phyloP scores from a whole-genome alignment of 2,888 invertebrate genomes.

The Thereva unica region DNA sequence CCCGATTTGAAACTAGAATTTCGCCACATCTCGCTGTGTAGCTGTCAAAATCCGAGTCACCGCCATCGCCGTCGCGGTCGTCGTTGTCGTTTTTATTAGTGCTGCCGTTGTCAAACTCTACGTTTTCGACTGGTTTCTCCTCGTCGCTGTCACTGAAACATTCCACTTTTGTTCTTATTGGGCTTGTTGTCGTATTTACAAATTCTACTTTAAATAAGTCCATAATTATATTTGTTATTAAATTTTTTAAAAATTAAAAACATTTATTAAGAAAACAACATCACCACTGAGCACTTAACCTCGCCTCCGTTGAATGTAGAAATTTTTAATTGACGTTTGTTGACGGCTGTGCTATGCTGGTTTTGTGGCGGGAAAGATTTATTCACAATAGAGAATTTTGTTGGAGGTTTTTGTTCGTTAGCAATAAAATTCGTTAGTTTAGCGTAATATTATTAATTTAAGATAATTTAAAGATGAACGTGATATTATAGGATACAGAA shows the following conservation, averaged over 20 bases:
- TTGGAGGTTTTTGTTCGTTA: no score
- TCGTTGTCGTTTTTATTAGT: slow-evolving; percentile 6
- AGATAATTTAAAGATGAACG: no score
- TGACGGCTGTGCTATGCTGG: neutral
- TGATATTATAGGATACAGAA: no score
- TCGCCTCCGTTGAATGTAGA: no score
- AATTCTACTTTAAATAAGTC: slow-evolving; percentile 19
- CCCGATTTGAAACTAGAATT: slow-evolving; percentile 29
- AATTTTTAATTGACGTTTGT: no score
- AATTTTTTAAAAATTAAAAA: neutral
- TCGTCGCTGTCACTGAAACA: no score
- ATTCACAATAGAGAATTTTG: slow-evolving; percentile 11
- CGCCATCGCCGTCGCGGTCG: neutral
- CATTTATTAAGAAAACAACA: neutral
- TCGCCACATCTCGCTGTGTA: slow-evolving; percentile 32
- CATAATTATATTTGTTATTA: neutral
- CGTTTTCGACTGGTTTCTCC: neutral
- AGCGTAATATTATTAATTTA: no score
- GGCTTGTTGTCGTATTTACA: neutral
- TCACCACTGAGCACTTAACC: neutral
- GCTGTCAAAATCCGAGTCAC: neutral
- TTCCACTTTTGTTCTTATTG: no score
- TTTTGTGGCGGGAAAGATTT: neutral
- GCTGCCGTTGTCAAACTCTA: slow-evolving; percentile 14
- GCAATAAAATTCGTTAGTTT: no score